Evolutionary conservation across 2,113 vertebrate species (phyloP), one percentile per base, ranked within the genome.

Genomic region (Sinocyclocheilus maitianheensis): DNA sequence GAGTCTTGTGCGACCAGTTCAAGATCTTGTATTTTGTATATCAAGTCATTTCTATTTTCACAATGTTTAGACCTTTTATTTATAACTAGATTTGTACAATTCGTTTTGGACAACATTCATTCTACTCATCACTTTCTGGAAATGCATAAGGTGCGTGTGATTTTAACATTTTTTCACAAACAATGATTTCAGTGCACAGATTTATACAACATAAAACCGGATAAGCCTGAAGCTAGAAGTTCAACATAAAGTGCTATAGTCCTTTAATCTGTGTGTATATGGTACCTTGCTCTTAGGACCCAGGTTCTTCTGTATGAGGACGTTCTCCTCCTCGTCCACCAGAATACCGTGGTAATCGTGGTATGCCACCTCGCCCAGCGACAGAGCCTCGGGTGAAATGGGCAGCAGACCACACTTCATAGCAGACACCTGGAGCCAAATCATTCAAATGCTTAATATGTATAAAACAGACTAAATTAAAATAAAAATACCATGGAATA

Each of bases 331-430:
- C 16, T 98, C 94, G 71, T 99, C 96, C 81, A 99, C 95, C 84
- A 99, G 89, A 83, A 99, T 99, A 77, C 98, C 98, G 0, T 98
- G 96, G 91, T 99, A 99, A 92, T 99, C 97, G 18, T 99, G 98
- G 86, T 99, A 99, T 79, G 96, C 85, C 91, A 99, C 94, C 86
- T 98, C 97, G 5, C 98, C 98, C 2, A 99, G 95, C 24, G 96
- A 96, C 88, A 99, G 94, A 0, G 97, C 96, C 93, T 99, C 98
- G 0, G 98, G 98, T 5, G 97, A 99, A 89, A 99, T 97, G 2
- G 98, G 97, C 90, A 99, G 85, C 83, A 99, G 96, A 72, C 98
- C 98, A 37, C 97, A 98, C 76, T 98, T 99, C 98, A 99, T 99
- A 22, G 98, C 97, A 0, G 98, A 99, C 72, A 99, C 97, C 98